A percentile compares a stretch with the other conserved stretches of the same genome.
Evolutionary conservation across 2,113 vertebrate genomes (phyloP).

Genomic region (Otocyon megalotis): DNA sequence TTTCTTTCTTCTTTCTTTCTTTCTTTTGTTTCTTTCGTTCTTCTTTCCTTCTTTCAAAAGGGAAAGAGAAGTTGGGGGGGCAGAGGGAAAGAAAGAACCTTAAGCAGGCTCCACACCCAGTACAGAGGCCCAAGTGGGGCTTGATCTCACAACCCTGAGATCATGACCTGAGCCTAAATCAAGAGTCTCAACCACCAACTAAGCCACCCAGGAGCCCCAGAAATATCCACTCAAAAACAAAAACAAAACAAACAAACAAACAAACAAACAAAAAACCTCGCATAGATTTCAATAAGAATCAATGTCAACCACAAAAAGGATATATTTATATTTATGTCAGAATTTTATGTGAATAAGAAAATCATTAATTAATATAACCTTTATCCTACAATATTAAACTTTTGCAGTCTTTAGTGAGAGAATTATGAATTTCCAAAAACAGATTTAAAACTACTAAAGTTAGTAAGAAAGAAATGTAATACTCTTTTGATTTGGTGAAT

Average conservation of each 20-base stretch:
- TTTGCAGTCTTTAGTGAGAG: background rate
- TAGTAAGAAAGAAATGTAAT: background rate
- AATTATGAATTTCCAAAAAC: constrained; percentile 7
- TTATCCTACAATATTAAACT: background rate
- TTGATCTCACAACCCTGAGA: background rate
- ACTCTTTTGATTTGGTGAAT: background rate
- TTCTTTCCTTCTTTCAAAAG: background rate
- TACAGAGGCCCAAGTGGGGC: too few relatives aligned
- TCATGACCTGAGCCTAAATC: background rate
- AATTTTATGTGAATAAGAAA: background rate
- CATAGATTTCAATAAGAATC: background rate
- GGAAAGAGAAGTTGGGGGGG: background rate
- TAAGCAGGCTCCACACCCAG: background rate
- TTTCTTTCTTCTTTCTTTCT: background rate
- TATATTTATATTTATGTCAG: background rate
- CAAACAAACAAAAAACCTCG: background rate
- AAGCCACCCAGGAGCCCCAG: background rate
- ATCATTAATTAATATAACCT: background rate
- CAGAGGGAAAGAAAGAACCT: background rate
- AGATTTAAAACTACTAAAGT: background rate
- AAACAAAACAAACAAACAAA: background rate
- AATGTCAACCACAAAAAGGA: background rate
- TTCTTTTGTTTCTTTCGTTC: background rate
- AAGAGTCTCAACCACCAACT: background rate
- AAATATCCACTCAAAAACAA: background rate